A percentile compares a stretch with the other conserved stretches of the same genome.
Conservation (phyloP, 2,888 invertebrate species). For the Spilosoma lubricipeda region DNA sequence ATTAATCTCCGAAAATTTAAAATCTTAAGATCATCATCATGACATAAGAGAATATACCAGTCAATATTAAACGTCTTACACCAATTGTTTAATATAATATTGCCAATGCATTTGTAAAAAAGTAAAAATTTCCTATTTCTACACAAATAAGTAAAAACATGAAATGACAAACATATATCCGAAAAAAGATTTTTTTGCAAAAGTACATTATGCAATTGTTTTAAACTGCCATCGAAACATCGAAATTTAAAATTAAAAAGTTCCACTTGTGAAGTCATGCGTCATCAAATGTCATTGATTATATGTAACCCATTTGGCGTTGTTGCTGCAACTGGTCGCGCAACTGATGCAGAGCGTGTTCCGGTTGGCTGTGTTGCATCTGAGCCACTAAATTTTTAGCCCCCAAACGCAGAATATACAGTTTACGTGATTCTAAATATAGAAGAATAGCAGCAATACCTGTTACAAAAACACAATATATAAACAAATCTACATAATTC, state of each 20-base stretch:
- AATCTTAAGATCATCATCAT: neutral
- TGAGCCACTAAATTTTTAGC: conserved; percentile 95
- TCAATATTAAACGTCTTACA: neutral
- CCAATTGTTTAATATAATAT: neutral
- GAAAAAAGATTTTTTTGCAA: neutral
- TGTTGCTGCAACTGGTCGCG: conserved; percentile 80
- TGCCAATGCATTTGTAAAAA: neutral
- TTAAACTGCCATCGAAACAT: neutral
- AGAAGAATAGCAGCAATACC: conserved; percentile 89
- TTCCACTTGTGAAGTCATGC: neutral
- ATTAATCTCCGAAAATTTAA: neutral
- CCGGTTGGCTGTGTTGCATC: conserved; percentile 92
- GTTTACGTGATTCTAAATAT: conserved; percentile 90
- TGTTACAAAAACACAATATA: conserved; percentile 60
- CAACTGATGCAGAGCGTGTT: conserved; percentile 80
- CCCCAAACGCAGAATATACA: conserved; percentile 91
- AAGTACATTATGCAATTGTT: neutral
- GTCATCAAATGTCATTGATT: conserved; percentile 18
- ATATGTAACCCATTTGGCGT: conserved; percentile 57
- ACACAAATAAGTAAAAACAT: neutral
- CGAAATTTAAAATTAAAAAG: neutral
- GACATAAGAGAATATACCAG: neutral
- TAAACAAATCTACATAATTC: neutral
- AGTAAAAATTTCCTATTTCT: neutral
- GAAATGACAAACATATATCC: too few species aligned